Base-by-base conservation (phyloP, 2,797 vertebrate species). In the Spinus olivaceus region DNA sequence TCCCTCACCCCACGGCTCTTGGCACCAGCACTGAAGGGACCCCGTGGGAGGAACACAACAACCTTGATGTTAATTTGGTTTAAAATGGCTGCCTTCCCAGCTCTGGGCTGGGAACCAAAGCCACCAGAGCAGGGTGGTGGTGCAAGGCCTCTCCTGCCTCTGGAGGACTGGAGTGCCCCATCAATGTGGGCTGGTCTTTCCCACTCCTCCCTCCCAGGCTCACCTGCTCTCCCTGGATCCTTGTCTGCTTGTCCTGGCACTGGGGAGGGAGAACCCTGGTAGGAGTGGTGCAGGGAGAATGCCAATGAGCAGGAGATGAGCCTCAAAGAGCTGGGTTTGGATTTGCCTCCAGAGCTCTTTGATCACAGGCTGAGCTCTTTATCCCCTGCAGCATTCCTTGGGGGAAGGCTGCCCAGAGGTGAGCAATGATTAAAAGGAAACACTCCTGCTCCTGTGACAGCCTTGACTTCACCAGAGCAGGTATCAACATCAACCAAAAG, bases 341-440 rank as follows among this genome's bases (percentile, higher is more conserved):
- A 60, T 90, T 94, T 90, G 80, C 74, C 51, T 88, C 56, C 67
- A 44, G 18, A 81, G 56, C 79, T 46, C 81, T 96, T 88, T 93
- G 88, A 93, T 95, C 86, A 60, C 41, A 25, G 64, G 41, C 88
- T 30, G 67, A 95, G 95, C 90, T 77, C 86, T 88, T 91, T 64
- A 73, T 94, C 74, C 86, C 80, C 65, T 0, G 15, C 39, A 89
- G 71, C 14, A 3, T 73, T 77, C 78, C 88, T 61, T 5, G 2
- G 22, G 83, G 92, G 39, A 61, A 69, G 41, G 87, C 85, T 90
- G 65, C 63, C 60, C 74, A 14, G 88, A 80, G 74, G 90, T 85
- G 81, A 71, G 72, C 59, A 10, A 7, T 93, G 83, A 92, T 95
- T 64, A 93, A 92, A 93, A 77, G 82, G 73, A 92, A 94, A 86